A percentile compares a stretch with the other conserved stretches of the same genome.
Evolutionary conservation across 2,797 vertebrate species (phyloP).

Genomic region (Megalops cyprinoides): DNA sequence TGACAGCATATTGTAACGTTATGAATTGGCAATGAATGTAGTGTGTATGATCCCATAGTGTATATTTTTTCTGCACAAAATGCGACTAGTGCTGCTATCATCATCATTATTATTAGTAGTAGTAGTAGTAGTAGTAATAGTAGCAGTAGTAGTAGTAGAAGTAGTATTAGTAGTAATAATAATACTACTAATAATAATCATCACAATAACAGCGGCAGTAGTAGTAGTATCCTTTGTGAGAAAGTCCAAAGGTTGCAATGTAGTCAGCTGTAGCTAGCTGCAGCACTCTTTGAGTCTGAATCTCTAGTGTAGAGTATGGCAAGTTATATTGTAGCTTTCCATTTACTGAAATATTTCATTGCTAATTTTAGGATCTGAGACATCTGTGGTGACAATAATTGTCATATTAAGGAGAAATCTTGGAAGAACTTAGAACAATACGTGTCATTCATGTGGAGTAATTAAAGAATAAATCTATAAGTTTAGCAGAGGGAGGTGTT

Average conservation of each 20-base stretch:
- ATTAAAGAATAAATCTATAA: background rate
- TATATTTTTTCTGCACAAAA: no score
- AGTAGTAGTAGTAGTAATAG: no score
- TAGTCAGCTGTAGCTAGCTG: no score
- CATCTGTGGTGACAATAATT: background rate
- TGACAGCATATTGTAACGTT: background rate
- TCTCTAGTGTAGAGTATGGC: background rate
- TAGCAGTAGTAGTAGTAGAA: no score
- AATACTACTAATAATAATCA: no score
- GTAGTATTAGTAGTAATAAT: no score
- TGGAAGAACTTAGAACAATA: background rate
- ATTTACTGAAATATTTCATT: background rate
- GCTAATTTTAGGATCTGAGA: background rate
- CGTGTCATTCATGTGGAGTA: background rate
- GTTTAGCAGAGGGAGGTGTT: no score
- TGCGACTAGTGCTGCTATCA: no score
- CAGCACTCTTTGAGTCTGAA: background rate
- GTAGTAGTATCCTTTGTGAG: no score
- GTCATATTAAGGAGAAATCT: background rate
- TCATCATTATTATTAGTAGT: no score
- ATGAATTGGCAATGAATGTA: background rate
- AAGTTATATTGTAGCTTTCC: background rate
- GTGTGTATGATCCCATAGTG: background rate
- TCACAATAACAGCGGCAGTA: no score
- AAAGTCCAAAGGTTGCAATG: no score